Base-by-base conservation (phyloP, 1,140 invertebrate species). In the Euglossa dilemma region DNA sequence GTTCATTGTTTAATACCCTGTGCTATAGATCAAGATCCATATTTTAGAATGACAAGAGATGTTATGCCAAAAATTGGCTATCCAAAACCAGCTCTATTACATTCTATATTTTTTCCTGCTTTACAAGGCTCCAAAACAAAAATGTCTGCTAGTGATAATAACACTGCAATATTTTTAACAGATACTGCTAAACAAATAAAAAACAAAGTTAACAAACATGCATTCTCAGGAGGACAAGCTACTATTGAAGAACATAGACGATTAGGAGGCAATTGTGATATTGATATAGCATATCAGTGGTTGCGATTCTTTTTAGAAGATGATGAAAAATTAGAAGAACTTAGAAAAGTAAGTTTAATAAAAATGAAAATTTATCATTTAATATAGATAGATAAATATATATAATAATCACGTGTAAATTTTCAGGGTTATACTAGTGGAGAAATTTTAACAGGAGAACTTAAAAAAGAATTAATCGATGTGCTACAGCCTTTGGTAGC, bases 1-100 rank as follows among this genome's bases (percentile, higher is more conserved):
- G 95, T 98, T 2, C 97, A 97, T 9, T 99, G 98, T 92, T 95
- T 99, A 2, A 99, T 99, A 86, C 99, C 99, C 0, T 99, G 99
- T 95, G 99, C 98, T 50, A 99, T 99, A 90, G 99, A 99, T 96
- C 99, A 99, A 96, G 99, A 99, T 95, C 99, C 99, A 0, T 99
- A 99, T 94, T 99, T 99, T 94, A 96, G 99, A 78, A 99, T 99
- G 99, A 99, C 98, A 0, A 95, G 99, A 81, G 99, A 99, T 94
- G 98, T 99, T 28, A 98, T 99, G 0, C 98, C 99, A 0, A 96
- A 96, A 79, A 94, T 99, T 20, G 97, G 97, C 36, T 97, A 96
- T 91, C 96, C 96, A 0, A 99, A 99, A 93, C 99, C 99, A n/a
- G 97, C 99, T 0, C 93, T 99, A 1, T 92, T 99, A 0, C 99